Percentiles rank a stretch among this genome's conserved stretches.
These are phyloP conservation scores for Caenorhabditis afra DNA, from an alignment of 2,888 invertebrate genomes.

Conservation along the genomic window DNA sequence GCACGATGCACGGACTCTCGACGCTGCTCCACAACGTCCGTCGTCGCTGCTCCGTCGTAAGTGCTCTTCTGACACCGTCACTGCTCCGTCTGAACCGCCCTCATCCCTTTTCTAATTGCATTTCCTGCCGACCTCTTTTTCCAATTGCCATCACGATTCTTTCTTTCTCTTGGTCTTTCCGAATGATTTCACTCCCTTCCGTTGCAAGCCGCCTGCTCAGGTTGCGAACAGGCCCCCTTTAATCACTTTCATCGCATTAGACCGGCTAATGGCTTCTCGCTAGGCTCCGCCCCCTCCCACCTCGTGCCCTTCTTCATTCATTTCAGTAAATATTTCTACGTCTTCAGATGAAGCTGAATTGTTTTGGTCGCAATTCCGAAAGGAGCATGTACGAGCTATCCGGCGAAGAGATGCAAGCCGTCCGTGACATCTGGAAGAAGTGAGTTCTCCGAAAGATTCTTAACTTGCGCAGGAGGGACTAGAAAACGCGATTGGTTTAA, in stretches of 20 bases:
- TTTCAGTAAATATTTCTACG: not conserved
- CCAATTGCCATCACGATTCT: slow-evolving; percentile 4
- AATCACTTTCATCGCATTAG: slow-evolving; percentile 51
- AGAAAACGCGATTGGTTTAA: no score
- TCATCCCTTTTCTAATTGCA: slow-evolving; percentile 16
- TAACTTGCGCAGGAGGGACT: no score
- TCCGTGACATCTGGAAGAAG: slow-evolving; percentile 55
- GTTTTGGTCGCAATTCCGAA: slow-evolving; percentile 46
- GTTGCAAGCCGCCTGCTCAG: slow-evolving; percentile 19
- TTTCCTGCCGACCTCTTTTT: not conserved
- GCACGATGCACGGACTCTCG: not conserved
- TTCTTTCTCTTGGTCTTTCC: not conserved
- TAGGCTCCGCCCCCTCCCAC: slow-evolving; percentile 10
- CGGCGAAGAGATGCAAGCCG: slow-evolving; percentile 55
- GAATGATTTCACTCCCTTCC: slow-evolving; percentile 26
- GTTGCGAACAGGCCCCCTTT: slow-evolving; percentile 36
- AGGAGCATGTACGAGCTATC: slow-evolving; percentile 48
- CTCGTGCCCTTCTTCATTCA: slow-evolving; percentile 12
- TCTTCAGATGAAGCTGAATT: slow-evolving; percentile 54
- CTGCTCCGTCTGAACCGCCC: slow-evolving; percentile 21
- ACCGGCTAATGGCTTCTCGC: slow-evolving; percentile 17
- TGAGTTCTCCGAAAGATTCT: not conserved
- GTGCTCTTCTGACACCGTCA: slow-evolving; percentile 7
- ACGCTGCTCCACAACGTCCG: not conserved
- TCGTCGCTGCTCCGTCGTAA: not conserved